phyloP scores from a whole-genome alignment of 2,797 vertebrate genomes.

The Buceros bicornis region DNA sequence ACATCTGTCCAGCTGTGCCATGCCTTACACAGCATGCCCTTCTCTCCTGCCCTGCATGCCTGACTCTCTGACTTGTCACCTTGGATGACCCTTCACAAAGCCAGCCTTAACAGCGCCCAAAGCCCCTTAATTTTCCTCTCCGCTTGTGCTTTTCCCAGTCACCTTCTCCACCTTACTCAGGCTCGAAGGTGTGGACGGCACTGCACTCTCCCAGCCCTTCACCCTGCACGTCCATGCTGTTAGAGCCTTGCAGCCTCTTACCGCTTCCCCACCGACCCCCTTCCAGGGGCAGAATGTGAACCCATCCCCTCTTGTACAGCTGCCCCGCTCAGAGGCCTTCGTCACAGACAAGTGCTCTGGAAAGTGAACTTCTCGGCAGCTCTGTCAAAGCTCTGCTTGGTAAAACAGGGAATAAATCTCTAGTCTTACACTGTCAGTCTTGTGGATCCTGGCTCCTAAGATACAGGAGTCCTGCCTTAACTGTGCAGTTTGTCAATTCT shows the following conservation, averaged over 20 bases:
- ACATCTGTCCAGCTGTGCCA: not conserved
- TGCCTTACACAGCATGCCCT: not conserved
- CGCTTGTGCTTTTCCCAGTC: not conserved
- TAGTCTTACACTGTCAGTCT: not conserved
- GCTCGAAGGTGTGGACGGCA: not conserved
- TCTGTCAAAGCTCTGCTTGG: not conserved
- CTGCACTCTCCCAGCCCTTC: not conserved
- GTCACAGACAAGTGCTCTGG: not conserved
- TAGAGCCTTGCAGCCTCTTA: not conserved
- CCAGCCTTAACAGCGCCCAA: not conserved
- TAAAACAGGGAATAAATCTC: not conserved
- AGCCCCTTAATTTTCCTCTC: not conserved
- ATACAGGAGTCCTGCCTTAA: not conserved
- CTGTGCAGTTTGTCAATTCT: not conserved
- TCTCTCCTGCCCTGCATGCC: not conserved
- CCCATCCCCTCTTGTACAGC: not conserved
- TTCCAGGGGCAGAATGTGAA: not conserved
- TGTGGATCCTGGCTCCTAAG: not conserved
- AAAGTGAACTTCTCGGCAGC: not conserved
- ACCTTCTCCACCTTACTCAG: slow-evolving; percentile 4
- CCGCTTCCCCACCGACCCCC: not conserved
- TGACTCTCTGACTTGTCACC: not conserved
- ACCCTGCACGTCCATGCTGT: not conserved
- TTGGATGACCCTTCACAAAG: not conserved
- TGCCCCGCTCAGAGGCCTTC: not conserved